phyloP scores from a whole-genome alignment of 2,113 vertebrate species.

The Halichoerus grypus region DNA sequence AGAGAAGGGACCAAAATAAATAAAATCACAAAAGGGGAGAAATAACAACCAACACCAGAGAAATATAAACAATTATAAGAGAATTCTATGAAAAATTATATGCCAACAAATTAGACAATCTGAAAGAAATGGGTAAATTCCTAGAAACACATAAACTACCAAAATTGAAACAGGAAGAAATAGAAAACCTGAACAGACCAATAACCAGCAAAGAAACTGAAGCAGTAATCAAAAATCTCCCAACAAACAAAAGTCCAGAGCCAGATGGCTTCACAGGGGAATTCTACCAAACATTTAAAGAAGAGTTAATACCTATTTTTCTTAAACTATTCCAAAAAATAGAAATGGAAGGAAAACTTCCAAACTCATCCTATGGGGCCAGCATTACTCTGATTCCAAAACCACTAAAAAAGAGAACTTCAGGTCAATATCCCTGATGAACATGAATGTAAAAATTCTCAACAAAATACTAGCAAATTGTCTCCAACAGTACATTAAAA shows the following conservation, averaged over 20 bases:
- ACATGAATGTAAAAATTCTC: neutral
- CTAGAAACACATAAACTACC: neutral
- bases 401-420: neutral
- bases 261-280: neutral
- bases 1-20: neutral
- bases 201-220: neutral
- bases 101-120: neutral
- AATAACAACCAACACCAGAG: neutral
- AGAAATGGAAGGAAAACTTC: neutral
- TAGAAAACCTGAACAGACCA: neutral
- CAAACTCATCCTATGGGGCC: neutral
- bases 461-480: neutral
- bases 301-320: neutral
- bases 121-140: neutral
- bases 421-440: neutral
- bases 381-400: neutral
- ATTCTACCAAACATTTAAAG: neutral
- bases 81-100: neutral
- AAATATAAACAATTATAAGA: neutral
- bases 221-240: neutral
- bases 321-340: neutral
- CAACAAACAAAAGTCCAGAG: neutral
- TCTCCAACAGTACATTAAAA: neutral
- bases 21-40: neutral
- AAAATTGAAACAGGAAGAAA: neutral